Conservation (phyloP, 53 echinoderm and acorn worm genomes). For the Holothuria scabra region DNA sequence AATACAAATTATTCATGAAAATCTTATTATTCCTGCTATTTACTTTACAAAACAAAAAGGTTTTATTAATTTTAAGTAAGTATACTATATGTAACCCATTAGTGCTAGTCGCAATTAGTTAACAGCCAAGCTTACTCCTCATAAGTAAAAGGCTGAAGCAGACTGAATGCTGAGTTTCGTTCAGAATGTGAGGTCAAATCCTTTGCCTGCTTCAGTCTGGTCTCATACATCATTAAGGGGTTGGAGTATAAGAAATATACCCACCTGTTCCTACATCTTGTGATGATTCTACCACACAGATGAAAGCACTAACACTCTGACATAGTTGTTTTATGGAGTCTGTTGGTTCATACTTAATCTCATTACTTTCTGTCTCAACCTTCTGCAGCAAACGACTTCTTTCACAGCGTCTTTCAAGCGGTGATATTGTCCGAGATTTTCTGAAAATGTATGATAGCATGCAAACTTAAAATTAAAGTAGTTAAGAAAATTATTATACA, state of each 20-base stretch:
- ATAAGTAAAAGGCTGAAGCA: too few relatives aligned
- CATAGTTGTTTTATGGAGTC: constrained; percentile 78
- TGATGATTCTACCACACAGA: constrained; percentile 89
- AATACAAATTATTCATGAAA: too few relatives aligned
- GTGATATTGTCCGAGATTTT: constrained; percentile 53
- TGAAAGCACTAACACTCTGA: constrained; percentile 80
- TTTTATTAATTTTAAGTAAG: too few relatives aligned
- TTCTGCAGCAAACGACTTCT: constrained; percentile 62
- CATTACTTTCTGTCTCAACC: not conserved
- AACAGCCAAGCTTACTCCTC: too few relatives aligned
- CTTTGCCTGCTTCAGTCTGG: too few relatives aligned
- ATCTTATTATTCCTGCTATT: too few relatives aligned
- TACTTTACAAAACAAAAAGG: too few relatives aligned
- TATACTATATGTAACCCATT: too few relatives aligned
- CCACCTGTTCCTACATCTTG: constrained; percentile 49
- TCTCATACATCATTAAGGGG: too few relatives aligned
- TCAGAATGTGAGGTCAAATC: too few relatives aligned
- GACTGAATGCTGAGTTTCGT: too few relatives aligned
- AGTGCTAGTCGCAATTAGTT: too few relatives aligned
- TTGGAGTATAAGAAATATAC: not conserved
- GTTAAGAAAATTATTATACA: not conserved
- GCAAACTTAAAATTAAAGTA: not conserved
- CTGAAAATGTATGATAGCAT: constrained; percentile 34
- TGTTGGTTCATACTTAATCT: constrained; percentile 65
- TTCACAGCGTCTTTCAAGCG: constrained; percentile 45